phyloP scores from a whole-genome alignment of 2,888 invertebrate genomes.

The Hartigia nigra region DNA sequence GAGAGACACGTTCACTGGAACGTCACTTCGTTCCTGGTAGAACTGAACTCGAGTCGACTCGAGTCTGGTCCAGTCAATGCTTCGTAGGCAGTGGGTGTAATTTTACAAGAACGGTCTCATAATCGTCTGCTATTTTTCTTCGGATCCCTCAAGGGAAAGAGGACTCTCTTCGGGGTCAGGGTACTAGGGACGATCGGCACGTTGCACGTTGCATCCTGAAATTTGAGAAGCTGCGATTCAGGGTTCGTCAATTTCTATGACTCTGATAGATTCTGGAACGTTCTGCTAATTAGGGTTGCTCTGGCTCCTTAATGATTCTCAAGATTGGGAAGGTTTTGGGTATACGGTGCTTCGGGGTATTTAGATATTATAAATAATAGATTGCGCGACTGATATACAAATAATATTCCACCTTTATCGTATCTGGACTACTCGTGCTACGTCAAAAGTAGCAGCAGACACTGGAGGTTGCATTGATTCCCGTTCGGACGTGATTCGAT shows the following conservation, averaged over 20 bases:
- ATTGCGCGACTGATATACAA: not conserved
- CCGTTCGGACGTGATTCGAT: constrained; percentile 31
- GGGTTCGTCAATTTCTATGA: not conserved
- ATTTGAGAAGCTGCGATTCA: not conserved
- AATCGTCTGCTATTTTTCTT: constrained; percentile 6
- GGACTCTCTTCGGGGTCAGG: constrained; percentile 1
- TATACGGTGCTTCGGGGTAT: not conserved
- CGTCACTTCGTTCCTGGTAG: constrained; percentile 23
- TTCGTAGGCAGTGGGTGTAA: constrained; percentile 7
- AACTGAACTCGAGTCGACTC: constrained; percentile 31
- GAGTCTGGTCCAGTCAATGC: constrained; percentile 23
- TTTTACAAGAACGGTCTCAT: constrained; percentile 5
- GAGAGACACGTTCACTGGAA: constrained; percentile 29
- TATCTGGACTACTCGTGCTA: not conserved
- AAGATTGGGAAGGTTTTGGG: not conserved
- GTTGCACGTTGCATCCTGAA: not conserved
- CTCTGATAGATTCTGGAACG: not conserved
- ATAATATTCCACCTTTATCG: not conserved
- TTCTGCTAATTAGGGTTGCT: not conserved
- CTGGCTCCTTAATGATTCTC: not conserved
- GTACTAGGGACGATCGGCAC: not conserved
- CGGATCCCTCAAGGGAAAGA: not conserved
- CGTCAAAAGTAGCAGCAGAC: constrained; percentile 11
- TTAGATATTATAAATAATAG: not conserved
- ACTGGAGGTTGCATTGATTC: constrained; percentile 31